Percentiles rank a stretch among this genome's conserved stretches.
phyloP scores from a whole-genome alignment of 2,113 vertebrate species.

The Pongo abelii region DNA sequence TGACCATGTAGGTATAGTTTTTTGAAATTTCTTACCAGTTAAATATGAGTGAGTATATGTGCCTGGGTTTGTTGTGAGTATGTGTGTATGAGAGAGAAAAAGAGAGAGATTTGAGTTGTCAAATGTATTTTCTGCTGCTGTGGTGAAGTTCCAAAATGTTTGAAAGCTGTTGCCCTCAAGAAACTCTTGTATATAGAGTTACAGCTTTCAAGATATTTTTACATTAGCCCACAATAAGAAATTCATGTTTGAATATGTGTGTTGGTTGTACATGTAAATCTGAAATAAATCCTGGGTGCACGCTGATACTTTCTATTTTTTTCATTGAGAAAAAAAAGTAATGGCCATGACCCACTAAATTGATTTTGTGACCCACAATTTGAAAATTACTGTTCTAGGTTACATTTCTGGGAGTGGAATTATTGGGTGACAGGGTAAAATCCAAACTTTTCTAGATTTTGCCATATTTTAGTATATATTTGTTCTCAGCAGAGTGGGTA shows the following conservation, averaged over 20 bases:
- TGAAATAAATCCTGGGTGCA: background rate
- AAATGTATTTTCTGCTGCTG: background rate
- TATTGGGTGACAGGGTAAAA: background rate
- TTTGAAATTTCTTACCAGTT: constrained; percentile 31
- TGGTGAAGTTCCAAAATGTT: background rate
- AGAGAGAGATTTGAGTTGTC: background rate
- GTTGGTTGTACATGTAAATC: background rate
- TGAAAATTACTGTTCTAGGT: constrained; percentile 9
- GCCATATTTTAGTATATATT: background rate
- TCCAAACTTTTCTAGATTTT: background rate
- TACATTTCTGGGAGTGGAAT: background rate
- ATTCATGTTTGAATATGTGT: background rate
- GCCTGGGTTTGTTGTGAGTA: background rate
- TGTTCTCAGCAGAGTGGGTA: background rate
- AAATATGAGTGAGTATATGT: background rate
- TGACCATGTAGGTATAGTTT: background rate
- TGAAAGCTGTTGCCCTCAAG: background rate
- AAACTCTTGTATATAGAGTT: background rate
- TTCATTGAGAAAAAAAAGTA: background rate
- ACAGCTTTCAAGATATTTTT: background rate
- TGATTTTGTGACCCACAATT: constrained; percentile 15
- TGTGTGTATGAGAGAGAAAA: background rate
- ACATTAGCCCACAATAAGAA: background rate
- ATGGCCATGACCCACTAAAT: background rate
- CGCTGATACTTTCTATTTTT: background rate